Evolutionary conservation across 2,888 invertebrate species (phyloP).

Genomic region (Amblyjoppa proteus): DNA sequence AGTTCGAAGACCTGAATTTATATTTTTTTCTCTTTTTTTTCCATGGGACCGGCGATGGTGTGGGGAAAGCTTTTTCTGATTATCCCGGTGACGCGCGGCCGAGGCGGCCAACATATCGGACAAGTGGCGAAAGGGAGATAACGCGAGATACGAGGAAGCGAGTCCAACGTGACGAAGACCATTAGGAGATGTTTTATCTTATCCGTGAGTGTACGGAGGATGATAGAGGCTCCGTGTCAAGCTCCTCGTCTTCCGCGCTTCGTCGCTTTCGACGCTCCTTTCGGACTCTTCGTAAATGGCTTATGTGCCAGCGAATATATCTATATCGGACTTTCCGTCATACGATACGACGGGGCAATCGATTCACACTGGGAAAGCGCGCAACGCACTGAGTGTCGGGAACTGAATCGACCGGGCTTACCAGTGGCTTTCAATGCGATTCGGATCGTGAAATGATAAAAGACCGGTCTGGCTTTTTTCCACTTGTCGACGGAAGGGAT

Average conservation of each 20-base stretch:
- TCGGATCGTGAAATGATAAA: constrained; percentile 22
- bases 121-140: constrained; percentile 44
- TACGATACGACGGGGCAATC: constrained; percentile 35
- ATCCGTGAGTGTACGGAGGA: constrained; percentile 16
- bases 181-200: constrained; percentile 62
- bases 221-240: constrained; percentile 39
- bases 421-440: background rate
- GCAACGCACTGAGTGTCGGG: background rate
- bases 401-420: background rate
- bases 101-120: constrained; percentile 13
- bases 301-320: background rate
- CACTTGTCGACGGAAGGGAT: background rate
- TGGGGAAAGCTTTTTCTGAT: constrained; percentile 41
- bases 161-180: constrained; percentile 46
- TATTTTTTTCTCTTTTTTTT: background rate
- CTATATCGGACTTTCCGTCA: constrained; percentile 26
- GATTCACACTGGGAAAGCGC: constrained; percentile 20
- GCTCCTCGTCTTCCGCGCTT: constrained; percentile 41
- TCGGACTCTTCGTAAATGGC: constrained; percentile 9
- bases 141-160: constrained; percentile 32
- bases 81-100: constrained; percentile 9
- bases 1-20: constrained; percentile 20
- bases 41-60: background rate
- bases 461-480: constrained; percentile 2
- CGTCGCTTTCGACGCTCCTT: constrained; percentile 38